Conservation (phyloP, 2,888 invertebrate genomes). For the Bedellia somnulentella region DNA sequence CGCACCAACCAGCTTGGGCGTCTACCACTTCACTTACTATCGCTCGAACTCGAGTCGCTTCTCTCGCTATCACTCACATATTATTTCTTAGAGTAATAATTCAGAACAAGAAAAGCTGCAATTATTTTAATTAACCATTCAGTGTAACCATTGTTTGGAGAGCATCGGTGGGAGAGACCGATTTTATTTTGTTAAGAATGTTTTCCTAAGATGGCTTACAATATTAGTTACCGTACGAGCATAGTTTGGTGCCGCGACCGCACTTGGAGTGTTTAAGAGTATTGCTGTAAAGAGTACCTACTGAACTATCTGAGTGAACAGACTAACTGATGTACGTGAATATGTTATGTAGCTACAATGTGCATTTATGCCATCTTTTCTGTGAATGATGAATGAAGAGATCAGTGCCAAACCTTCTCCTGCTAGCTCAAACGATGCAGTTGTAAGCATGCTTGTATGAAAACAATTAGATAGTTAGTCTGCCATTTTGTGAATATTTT, state of each 20-base stretch:
- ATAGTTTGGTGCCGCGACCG: too few species aligned
- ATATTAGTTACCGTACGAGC: too few species aligned
- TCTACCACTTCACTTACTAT: too few species aligned
- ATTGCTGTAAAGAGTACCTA: conserved; percentile 60
- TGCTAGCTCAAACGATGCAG: conserved; percentile 60
- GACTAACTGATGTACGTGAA: conserved; percentile 43
- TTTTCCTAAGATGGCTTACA: too few species aligned
- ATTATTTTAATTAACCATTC: conserved; percentile 28
- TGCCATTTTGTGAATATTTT: conserved; percentile 63
- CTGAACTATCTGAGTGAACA: conserved; percentile 52
- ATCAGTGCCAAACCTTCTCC: conserved; percentile 60
- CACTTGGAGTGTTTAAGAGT: not conserved
- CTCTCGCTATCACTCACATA: conserved; percentile 26
- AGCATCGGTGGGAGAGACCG: too few species aligned
- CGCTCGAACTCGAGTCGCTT: conserved; percentile 43
- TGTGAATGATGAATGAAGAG: conserved; percentile 51
- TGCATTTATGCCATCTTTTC: conserved; percentile 56
- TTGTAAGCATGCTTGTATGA: conserved; percentile 57
- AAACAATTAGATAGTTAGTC: conserved; percentile 61
- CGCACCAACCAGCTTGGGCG: too few species aligned
- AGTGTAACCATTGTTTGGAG: conserved; percentile 37
- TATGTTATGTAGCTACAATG: conserved; percentile 41
- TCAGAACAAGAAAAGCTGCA: too few species aligned
- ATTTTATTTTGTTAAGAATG: conserved; percentile 55
- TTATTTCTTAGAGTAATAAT: too few species aligned